Evolutionary conservation across 1,140 invertebrate genomes (phyloP).

Genomic region (Drosophila asahinai): DNA sequence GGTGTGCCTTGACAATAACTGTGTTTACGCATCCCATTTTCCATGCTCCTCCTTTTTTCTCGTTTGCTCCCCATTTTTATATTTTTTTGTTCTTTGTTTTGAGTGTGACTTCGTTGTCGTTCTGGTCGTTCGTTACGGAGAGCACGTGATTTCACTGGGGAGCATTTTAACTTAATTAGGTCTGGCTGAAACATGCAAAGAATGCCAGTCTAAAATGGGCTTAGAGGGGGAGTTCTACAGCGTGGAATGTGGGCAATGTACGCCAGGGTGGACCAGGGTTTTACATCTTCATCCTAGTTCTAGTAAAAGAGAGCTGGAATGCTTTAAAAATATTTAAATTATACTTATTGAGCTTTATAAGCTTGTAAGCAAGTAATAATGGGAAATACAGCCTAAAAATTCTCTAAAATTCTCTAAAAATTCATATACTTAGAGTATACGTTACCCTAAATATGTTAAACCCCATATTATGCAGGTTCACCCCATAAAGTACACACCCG

Average conservation of each 20-base stretch:
- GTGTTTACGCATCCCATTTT: constrained; percentile 50
- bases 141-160: constrained; percentile 79
- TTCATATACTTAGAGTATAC: neutral
- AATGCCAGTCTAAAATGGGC: constrained; percentile 24
- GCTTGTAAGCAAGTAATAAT: neutral
- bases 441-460: neutral
- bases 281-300: too few relatives aligned
- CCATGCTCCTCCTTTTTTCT: neutral
- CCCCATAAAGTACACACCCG: neutral
- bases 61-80: constrained; percentile 3
- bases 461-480: neutral
- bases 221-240: neutral
- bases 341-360: neutral
- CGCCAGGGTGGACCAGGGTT: neutral
- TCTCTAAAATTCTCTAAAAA: neutral
- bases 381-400: rapidly evolving
- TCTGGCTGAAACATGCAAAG: constrained; percentile 54
- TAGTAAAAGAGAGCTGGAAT: too few relatives aligned
- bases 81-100: constrained; percentile 20
- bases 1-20: constrained; percentile 27
- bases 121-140: constrained; percentile 55
- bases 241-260: constrained; percentile 5
- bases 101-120: constrained; percentile 32
- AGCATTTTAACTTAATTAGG: constrained; percentile 83
- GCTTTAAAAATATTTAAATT: neutral